Conservation (phyloP, 2,888 invertebrate species). For the Philhelius pedissequus region DNA sequence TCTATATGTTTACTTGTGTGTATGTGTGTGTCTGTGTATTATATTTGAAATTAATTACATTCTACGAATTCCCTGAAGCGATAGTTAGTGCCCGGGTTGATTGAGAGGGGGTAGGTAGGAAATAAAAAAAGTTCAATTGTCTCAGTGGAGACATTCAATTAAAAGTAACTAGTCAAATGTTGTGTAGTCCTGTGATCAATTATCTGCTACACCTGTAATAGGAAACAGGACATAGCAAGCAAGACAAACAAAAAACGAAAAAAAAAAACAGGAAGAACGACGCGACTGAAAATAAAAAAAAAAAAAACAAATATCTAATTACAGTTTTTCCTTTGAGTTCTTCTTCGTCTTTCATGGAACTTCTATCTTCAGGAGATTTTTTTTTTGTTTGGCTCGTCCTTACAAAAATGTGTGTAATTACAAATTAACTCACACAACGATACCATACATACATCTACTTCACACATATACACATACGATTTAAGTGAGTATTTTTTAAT, state of each 20-base stretch:
- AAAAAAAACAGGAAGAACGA: background rate
- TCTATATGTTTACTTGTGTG: background rate
- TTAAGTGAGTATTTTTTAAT: slow-evolving; percentile 51
- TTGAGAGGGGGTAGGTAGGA: background rate
- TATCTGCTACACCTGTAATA: slow-evolving; percentile 18
- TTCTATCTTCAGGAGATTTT: background rate
- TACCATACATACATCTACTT: background rate
- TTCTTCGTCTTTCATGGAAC: background rate
- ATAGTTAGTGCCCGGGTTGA: background rate
- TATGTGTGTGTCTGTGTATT: background rate
- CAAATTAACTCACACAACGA: slow-evolving; percentile 55
- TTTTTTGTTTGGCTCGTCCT: background rate
- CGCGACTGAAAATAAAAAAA: background rate
- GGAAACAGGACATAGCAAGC: background rate
- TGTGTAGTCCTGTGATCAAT: slow-evolving; percentile 34
- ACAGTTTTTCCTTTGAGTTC: slow-evolving; percentile 8
- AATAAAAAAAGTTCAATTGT: slow-evolving; percentile 4
- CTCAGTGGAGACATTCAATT: slow-evolving; percentile 32
- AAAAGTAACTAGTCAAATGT: slow-evolving; percentile 25
- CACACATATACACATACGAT: background rate
- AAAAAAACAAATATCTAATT: slow-evolving; percentile 24
- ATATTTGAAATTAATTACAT: slow-evolving; percentile 51
- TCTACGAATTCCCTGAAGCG: slow-evolving; percentile 5
- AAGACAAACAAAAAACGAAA: background rate
- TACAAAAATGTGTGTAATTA: slow-evolving; percentile 43